These are phyloP conservation scores for Drosophila arawakana DNA, from an alignment of 1,140 invertebrate species.

Conservation along the genomic window DNA sequence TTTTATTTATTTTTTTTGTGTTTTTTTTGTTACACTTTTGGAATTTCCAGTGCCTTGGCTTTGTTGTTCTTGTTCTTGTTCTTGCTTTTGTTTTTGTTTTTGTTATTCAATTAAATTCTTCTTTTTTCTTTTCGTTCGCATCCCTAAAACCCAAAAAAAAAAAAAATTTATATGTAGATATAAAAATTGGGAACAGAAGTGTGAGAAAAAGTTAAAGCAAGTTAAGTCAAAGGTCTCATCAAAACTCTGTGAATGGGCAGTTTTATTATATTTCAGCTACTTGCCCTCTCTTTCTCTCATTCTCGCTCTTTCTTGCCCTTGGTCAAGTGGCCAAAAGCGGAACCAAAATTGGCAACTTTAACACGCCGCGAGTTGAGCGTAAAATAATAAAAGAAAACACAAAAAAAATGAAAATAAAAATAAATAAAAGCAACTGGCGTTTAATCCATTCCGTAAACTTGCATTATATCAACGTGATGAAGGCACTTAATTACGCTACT, in stretches of 20 bases:
- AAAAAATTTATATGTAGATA: not conserved
- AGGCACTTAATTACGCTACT: constrained; percentile 3
- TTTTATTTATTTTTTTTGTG: constrained; percentile 27
- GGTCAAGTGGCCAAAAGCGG: constrained; percentile 31
- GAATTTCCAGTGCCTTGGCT: constrained; percentile 58
- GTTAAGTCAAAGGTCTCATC: constrained; percentile 12
- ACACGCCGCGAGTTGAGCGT: constrained; percentile 27
- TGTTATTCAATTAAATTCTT: constrained; percentile 51
- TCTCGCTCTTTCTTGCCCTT: not conserved
- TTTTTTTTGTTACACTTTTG: constrained; percentile 42
- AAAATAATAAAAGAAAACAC: constrained; percentile 1
- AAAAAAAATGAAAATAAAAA: not conserved
- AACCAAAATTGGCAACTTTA: constrained; percentile 32
- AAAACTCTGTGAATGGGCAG: constrained; percentile 8
- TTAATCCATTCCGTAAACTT: constrained; percentile 12
- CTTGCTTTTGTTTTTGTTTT: constrained; percentile 52
- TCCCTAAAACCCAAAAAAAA: constrained; percentile 5
- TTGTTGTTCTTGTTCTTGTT: constrained; percentile 54
- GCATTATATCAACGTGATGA: constrained; percentile 8
- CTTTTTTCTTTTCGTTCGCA: constrained; percentile 3
- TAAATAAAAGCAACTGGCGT: constrained; percentile 3
- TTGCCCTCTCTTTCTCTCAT: not conserved
- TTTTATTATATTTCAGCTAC: not conserved
- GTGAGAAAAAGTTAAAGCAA: constrained; percentile 17
- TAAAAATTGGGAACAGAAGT: not conserved